These are phyloP conservation scores for Atlantisia rogersi DNA, from an alignment of 2,113 vertebrate species.

Conservation along the genomic window DNA sequence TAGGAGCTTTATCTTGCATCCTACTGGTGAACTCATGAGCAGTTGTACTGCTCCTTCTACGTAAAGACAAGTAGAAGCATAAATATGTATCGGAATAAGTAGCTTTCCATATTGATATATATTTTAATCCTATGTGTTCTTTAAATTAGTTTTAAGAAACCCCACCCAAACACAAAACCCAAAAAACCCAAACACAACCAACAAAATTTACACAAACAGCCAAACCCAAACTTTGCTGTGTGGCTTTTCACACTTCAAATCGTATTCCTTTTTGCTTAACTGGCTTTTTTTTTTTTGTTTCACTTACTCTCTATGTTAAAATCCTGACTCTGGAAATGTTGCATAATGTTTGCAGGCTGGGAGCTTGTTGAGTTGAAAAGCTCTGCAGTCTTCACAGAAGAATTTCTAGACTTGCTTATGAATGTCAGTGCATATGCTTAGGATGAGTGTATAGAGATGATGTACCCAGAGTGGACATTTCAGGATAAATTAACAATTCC, in stretches of 20 bases:
- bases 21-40: not conserved
- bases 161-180: not conserved
- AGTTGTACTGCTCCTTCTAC: not conserved
- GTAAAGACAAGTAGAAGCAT: not conserved
- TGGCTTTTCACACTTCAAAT: not conserved
- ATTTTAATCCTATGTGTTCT: not conserved
- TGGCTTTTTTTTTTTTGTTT: not conserved
- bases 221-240: not conserved
- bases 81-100: fast-evolving
- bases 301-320: not conserved
- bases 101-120: not conserved
- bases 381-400: not conserved
- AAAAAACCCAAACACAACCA: not conserved
- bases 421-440: not conserved
- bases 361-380: not conserved
- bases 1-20: not conserved
- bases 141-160: not conserved
- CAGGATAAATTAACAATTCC: not conserved
- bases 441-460: not conserved
- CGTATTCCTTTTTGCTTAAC: not conserved
- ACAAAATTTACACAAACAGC: no score
- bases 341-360: not conserved
- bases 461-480: not conserved
- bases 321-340: not conserved
- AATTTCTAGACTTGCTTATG: not conserved